These are phyloP conservation scores for Ochropleura leucogaster DNA, from an alignment of 2,888 invertebrate species.

Conservation along the genomic window DNA sequence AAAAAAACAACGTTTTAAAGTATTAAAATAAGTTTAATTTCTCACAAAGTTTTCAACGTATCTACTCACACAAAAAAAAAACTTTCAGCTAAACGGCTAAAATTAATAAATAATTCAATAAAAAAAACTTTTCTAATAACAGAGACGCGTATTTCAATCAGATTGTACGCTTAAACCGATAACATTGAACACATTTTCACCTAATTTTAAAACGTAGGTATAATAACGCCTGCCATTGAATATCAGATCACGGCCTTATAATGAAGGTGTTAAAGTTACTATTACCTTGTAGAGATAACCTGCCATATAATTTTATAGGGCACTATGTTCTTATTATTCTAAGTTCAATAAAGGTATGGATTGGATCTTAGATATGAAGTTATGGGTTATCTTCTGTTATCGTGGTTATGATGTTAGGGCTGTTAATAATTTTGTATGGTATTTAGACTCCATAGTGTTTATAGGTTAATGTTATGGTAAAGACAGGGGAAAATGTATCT, in stretches of 20 bases:
- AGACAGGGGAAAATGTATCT: background rate
- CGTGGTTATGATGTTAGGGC: conserved; percentile 29
- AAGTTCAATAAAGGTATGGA: conserved; percentile 66
- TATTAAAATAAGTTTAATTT: background rate
- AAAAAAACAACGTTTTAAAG: background rate
- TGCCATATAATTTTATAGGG: conserved; percentile 69
- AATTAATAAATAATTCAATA: conserved; percentile 20
- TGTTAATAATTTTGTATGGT: conserved; percentile 12
- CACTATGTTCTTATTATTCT: conserved; percentile 67
- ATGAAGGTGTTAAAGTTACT: conserved; percentile 59
- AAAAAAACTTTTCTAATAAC: conserved; percentile 49
- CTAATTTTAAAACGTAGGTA: conserved; percentile 53
- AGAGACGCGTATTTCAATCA: conserved; percentile 54
- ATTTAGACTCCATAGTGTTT: background rate
- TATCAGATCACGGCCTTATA: conserved; percentile 60
- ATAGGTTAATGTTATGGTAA: background rate
- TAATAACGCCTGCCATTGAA: conserved; percentile 36
- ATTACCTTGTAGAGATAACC: conserved; percentile 56
- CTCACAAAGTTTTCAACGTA: background rate
- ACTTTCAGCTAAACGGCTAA: conserved; percentile 3
- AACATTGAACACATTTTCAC: conserved; percentile 54
- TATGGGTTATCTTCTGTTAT: conserved; percentile 50
- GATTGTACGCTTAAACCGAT: conserved; percentile 47
- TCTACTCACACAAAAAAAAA: conserved; percentile 1
- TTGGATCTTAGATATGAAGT: conserved; percentile 48